Base-by-base conservation (phyloP, 2,888 invertebrate species). In the Aplocera efformata region DNA sequence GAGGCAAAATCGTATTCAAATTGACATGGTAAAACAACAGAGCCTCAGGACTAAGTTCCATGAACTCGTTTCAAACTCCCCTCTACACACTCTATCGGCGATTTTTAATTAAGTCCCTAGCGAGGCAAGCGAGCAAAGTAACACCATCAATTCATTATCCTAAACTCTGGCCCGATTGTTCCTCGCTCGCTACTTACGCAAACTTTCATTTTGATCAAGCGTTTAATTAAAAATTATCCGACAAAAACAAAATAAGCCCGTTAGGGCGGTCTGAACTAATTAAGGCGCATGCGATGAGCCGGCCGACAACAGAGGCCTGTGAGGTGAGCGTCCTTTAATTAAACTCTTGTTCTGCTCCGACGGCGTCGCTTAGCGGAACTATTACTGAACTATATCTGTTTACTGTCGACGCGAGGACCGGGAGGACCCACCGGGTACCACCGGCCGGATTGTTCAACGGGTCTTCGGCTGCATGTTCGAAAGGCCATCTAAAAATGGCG, bases 181-280 rank as follows among this genome's bases (percentile, higher is more conserved):
- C 81, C 80, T 77, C 82, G 85, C 78, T 79, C 82, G 85, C 81
- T 86, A 88, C 88, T 88, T 88, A 86, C 81, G 83, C 85, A 85
- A 88, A 88, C 86, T 88, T 86, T 88, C 84, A 88, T 88, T 88
- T 88, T 88, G 86, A 88, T 88, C 88, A 88, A 86, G 85, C 88
- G 83, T 88, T 86, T 88, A 88, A 88, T 88, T 88, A 86, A 88
- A 88, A 88, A 88, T 88, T 88, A 86, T 85, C 85, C 81, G 83
- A 84, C 85, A 86, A 88, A 86, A 86, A 88, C 88, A 86, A 88
- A 88, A 86, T 86, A 86, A 86, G 86, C 80, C 83, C 76, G 85
- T 84, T 84, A 83, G 84, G 84, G 82, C 80, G 82, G 83, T 79
- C 79, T 82, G 84, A 78, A 84, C 82, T 86, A 88, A 88, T 86